A percentile compares a stretch with the other conserved stretches of the same genome.
Conservation (phyloP, 23 tunicate species). For the Trididemnum miniatum region DNA sequence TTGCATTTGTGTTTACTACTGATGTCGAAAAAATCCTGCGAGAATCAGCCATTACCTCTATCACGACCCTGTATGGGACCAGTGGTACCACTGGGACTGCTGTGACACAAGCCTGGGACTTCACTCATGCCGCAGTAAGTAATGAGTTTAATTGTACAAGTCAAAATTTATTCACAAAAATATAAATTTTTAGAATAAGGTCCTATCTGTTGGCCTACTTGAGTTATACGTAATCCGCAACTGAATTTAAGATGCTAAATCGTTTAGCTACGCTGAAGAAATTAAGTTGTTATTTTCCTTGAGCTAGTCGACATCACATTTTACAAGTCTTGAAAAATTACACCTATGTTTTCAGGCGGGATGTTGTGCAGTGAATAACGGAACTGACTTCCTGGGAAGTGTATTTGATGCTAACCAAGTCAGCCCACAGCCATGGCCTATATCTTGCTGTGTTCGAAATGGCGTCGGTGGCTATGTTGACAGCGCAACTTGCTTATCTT, state of each 20-base stretch:
- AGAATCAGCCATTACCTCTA: slow-evolving; percentile 2
- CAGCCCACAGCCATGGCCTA: slow-evolving; percentile 28
- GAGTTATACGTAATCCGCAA: too few relatives aligned
- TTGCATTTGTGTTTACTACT: slow-evolving; percentile 53
- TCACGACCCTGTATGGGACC: slow-evolving; percentile 4
- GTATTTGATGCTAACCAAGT: background rate
- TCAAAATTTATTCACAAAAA: too few relatives aligned
- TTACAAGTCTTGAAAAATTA: too few relatives aligned
- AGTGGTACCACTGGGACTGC: background rate
- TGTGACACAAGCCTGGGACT: slow-evolving; percentile 33
- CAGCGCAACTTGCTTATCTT: background rate
- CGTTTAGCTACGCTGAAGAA: too few relatives aligned
- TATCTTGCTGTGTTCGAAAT: slow-evolving; percentile 32
- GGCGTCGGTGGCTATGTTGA: slow-evolving; percentile 26
- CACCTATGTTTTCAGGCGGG: slow-evolving; percentile 32
- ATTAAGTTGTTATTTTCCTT: too few relatives aligned
- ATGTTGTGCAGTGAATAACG: slow-evolving; percentile 66
- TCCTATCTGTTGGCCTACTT: too few relatives aligned
- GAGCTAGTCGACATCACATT: too few relatives aligned
- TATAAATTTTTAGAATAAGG: too few relatives aligned
- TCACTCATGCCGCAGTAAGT: slow-evolving; percentile 32
- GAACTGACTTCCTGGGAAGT: slow-evolving; percentile 42
- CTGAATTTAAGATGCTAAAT: too few relatives aligned
- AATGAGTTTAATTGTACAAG: too few relatives aligned
- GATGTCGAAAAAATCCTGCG: slow-evolving; percentile 28